A percentile compares a stretch with the other conserved stretches of the same genome.
Conservation (phyloP, 1,140 invertebrate species). For the Saccostrea glomerata region DNA sequence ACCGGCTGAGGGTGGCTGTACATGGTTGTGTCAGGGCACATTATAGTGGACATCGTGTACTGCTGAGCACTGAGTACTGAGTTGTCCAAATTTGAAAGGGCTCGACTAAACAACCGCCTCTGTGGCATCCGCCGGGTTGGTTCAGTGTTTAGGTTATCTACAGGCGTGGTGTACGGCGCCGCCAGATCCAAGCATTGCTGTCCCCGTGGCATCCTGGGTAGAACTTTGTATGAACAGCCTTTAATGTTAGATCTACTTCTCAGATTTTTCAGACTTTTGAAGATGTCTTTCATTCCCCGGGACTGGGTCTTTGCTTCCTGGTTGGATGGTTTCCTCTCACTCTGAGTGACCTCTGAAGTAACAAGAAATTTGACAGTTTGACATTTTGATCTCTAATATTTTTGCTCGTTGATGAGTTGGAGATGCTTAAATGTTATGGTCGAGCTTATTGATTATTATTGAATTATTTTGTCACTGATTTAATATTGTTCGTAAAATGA, state of each 20-base stretch:
- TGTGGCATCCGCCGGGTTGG: background rate
- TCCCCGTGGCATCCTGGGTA: background rate
- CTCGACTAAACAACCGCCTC: background rate
- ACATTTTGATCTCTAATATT: no score
- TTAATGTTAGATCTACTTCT: conserved; percentile 24
- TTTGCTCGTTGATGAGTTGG: no score
- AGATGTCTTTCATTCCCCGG: conserved; percentile 7
- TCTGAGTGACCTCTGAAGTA: background rate
- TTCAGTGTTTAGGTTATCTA: background rate
- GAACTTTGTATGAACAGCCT: background rate
- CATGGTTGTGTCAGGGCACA: background rate
- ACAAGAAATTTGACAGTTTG: background rate
- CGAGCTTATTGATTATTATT: no score
- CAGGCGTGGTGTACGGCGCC: background rate
- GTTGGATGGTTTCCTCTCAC: background rate
- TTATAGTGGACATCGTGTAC: background rate
- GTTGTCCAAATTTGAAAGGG: background rate
- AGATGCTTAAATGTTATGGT: no score
- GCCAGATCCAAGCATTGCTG: background rate
- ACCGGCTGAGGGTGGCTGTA: conserved; percentile 13
- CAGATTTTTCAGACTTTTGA: conserved; percentile 9
- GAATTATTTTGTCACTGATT: no score
- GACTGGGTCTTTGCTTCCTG: background rate
- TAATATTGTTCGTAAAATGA: no score
- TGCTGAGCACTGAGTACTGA: background rate